Evolutionary conservation across 2,113 vertebrate genomes (phyloP).

Genomic region (Pungitius pungitius): DNA sequence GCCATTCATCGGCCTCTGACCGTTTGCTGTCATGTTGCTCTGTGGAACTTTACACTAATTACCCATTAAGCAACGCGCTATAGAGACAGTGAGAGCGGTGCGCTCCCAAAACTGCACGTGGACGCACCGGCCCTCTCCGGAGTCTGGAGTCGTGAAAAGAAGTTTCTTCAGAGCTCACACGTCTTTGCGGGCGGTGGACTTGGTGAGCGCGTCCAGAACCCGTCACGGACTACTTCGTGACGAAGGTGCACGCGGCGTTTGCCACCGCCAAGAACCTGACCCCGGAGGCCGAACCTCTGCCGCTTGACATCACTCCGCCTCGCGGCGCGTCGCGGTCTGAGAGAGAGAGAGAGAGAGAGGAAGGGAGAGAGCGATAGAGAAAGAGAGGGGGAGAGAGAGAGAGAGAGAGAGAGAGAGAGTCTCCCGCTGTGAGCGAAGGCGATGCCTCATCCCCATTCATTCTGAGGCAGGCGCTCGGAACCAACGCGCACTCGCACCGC

Average conservation of each 20-base stretch:
- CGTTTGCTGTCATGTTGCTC: background rate
- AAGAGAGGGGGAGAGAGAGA: no score
- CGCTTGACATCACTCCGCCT: conserved; percentile 80
- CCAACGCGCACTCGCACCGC: conserved; percentile 49
- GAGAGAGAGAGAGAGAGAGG: no score
- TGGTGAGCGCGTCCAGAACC: background rate
- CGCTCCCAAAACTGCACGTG: background rate
- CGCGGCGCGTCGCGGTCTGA: conserved; percentile 52
- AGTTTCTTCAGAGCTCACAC: conserved; percentile 21
- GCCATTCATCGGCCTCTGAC: background rate
- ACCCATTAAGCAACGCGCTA: background rate
- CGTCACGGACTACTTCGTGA: background rate
- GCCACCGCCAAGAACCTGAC: conserved; percentile 51
- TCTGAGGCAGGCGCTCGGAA: conserved; percentile 62
- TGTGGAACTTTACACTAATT: background rate
- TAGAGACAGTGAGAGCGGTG: background rate
- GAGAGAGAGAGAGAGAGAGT: conserved; percentile 11
- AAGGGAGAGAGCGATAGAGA: no score
- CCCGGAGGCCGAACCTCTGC: conserved; percentile 75
- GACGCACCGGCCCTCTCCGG: no score
- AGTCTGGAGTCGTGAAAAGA: background rate
- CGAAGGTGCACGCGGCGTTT: conserved; percentile 50
- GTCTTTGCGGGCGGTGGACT: background rate
- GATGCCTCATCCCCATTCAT: conserved; percentile 74
- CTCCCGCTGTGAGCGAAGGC: conserved; percentile 74